Evolutionary conservation across 1,140 invertebrate genomes (phyloP).

Genomic region (Eciton burchellii): DNA sequence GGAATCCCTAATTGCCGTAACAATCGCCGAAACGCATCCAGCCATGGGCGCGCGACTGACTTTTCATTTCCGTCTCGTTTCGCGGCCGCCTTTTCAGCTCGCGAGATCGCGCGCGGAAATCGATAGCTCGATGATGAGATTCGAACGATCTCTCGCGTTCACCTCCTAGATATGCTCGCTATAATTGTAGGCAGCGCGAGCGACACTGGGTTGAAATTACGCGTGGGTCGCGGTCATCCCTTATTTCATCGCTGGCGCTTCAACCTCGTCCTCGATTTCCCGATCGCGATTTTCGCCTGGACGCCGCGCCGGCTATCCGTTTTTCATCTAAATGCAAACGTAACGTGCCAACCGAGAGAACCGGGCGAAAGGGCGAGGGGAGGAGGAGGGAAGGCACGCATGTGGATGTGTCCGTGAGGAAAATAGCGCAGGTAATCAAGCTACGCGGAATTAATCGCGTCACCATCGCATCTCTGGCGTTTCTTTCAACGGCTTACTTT

Average conservation of each 20-base stretch:
- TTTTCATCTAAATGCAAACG: constrained; percentile 62
- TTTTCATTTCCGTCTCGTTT: constrained; percentile 13
- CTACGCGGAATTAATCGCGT: constrained; percentile 59
- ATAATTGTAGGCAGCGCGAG: not conserved
- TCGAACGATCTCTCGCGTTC: not conserved
- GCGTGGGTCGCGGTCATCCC: constrained; percentile 30
- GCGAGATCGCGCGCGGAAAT: not conserved
- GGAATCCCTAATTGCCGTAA: constrained; percentile 51
- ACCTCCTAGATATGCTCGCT: not conserved
- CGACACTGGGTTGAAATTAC: constrained; percentile 16
- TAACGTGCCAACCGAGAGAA: not conserved
- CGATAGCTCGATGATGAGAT: not conserved
- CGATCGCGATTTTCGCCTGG: constrained; percentile 49
- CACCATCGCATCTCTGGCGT: constrained; percentile 18
- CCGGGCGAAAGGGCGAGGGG: not conserved
- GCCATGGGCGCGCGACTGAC: not conserved
- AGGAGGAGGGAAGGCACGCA: not conserved
- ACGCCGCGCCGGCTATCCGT: constrained; percentile 18
- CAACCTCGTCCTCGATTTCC: constrained; percentile 54
- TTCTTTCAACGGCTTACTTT: constrained; percentile 60
- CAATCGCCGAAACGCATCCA: not conserved
- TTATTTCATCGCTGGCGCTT: constrained; percentile 29
- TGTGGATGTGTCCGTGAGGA: constrained; percentile 4
- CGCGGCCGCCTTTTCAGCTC: not conserved
- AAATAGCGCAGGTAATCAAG: constrained; percentile 59